phyloP scores from a whole-genome alignment of 2,797 vertebrate genomes.

The Anguilla obscura region DNA sequence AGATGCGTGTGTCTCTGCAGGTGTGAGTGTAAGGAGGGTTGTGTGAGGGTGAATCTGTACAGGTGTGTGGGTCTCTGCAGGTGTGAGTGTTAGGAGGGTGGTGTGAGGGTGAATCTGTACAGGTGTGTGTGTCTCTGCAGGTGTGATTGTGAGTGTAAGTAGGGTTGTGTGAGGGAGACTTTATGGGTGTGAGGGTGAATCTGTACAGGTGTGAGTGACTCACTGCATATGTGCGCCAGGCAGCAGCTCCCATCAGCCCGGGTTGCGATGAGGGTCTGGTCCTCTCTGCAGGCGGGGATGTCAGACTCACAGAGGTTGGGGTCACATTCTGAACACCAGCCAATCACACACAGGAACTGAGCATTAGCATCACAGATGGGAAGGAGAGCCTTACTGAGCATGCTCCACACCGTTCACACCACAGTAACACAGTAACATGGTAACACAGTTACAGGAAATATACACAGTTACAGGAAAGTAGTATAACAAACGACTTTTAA shows the following conservation, averaged over 20 bases:
- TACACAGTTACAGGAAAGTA: neutral
- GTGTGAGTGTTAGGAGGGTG: too few species aligned
- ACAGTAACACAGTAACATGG: neutral
- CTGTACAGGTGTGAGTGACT: conserved; percentile 40
- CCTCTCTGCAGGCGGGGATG: conserved; percentile 79
- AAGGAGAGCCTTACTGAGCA: neutral
- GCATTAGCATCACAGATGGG: neutral
- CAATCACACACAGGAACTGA: conserved; percentile 13
- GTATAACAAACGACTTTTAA: neutral
- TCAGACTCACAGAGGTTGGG: conserved; percentile 81
- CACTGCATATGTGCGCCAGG: conserved; percentile 88
- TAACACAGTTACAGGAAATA: too few species aligned
- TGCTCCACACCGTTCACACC: neutral
- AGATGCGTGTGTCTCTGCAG: too few species aligned
- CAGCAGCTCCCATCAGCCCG: conserved; percentile 87
- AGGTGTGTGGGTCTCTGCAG: too few species aligned
- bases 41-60: too few species aligned
- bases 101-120: neutral
- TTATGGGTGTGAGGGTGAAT: neutral
- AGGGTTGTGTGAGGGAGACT: neutral
- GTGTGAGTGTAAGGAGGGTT: too few species aligned
- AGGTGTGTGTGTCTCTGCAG: neutral
- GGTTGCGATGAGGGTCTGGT: conserved; percentile 82
- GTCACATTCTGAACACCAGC: conserved; percentile 81
- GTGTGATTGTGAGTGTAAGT: neutral